These are phyloP conservation scores for Drosophila jambulina DNA, from an alignment of 1,140 invertebrate species.

Conservation along the genomic window DNA sequence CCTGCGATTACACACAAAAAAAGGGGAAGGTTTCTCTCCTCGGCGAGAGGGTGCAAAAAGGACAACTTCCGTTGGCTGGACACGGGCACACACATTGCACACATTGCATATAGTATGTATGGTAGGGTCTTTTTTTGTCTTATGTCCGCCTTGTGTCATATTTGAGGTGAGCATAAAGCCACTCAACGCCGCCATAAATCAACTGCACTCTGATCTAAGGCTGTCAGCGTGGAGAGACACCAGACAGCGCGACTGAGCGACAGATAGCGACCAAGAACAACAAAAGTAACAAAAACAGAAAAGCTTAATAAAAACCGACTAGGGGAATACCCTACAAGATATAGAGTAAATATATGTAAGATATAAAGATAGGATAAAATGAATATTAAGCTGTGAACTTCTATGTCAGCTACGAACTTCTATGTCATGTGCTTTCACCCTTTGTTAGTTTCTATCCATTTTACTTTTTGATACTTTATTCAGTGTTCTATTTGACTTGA, in stretches of 20 bases:
- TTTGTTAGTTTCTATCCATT: fast-evolving
- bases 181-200: constrained; percentile 83
- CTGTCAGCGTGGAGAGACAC: constrained; percentile 56
- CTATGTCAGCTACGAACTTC: background rate
- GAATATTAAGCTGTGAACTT: background rate
- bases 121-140: constrained; percentile 22
- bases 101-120: background rate
- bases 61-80: constrained; percentile 68
- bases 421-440: too few relatives aligned
- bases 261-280: constrained; percentile 43
- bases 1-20: constrained; percentile 34
- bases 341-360: background rate
- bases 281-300: constrained; percentile 12
- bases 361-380: background rate
- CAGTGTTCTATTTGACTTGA: fast-evolving
- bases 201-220: constrained; percentile 80
- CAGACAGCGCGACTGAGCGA: constrained; percentile 40
- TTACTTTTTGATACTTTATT: background rate
- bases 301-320: background rate
- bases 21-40: constrained; percentile 20
- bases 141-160: constrained; percentile 73
- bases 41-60: constrained; percentile 62
- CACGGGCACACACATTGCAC: constrained; percentile 15
- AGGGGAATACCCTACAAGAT: background rate
- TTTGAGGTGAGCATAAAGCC: constrained; percentile 82